phyloP scores from a whole-genome alignment of 2,888 invertebrate genomes.

The Pandemis corylana region DNA sequence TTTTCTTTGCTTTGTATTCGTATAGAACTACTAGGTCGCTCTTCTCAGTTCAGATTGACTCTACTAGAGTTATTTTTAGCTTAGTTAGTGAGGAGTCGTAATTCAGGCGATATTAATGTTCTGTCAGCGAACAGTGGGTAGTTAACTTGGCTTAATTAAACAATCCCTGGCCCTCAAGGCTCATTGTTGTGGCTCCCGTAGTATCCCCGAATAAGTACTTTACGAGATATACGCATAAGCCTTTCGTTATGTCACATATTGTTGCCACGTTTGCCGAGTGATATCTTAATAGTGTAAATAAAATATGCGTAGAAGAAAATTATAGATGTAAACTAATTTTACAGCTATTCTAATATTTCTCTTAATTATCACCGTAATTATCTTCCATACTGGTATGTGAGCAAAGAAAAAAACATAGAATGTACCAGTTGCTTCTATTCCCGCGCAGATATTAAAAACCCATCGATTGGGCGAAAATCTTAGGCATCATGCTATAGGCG shows the following conservation, averaged over 20 bases:
- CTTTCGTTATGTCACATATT: slow-evolving; percentile 51
- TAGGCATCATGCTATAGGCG: no score
- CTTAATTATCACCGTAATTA: no score
- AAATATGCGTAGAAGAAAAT: no score
- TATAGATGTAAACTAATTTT: no score
- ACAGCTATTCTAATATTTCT: no score
- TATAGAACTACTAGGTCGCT: not conserved
- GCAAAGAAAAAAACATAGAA: no score
- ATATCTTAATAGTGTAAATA: not conserved
- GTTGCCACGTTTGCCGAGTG: slow-evolving; percentile 40
- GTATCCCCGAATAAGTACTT: slow-evolving; percentile 65
- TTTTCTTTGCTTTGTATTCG: not conserved
- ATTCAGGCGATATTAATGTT: slow-evolving; percentile 34
- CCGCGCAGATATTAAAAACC: no score
- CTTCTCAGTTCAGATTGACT: not conserved
- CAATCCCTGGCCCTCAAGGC: slow-evolving; percentile 55
- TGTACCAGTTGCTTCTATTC: no score
- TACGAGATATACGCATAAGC: slow-evolving; percentile 65
- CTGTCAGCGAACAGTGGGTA: slow-evolving; percentile 44
- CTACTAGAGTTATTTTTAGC: not conserved
- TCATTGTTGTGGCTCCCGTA: slow-evolving; percentile 66
- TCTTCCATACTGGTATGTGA: no score
- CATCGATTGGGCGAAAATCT: no score
- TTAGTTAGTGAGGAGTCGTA: slow-evolving; percentile 15
- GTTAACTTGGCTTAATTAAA: slow-evolving; percentile 69